Base-by-base conservation (phyloP, 1,140 invertebrate species). In the Reticulitermes speratus region DNA sequence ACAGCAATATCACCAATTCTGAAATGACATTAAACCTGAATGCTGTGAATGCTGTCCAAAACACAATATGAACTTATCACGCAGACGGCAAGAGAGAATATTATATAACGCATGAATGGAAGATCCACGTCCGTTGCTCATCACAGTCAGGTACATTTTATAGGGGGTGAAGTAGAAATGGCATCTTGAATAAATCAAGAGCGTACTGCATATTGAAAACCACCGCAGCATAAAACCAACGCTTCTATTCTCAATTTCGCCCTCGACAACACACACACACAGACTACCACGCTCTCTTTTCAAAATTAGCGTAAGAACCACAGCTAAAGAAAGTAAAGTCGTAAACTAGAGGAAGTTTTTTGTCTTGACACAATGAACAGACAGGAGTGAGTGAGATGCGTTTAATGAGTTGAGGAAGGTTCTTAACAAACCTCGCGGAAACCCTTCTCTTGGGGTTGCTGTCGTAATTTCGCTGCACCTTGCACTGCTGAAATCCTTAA, bases 151-250 rank as follows among this genome's bases (percentile, higher is more conserved):
- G 65, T 30, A 25, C n/a, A 30, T 75, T 75, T 75, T 75, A 75
- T 75, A 75, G 25, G 52, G 25, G 65, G 6, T 75, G 65, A 25
- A 75, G 65, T 25, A 75, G 65, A 75, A 75, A 75, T 75, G 65
- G 65, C 65, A 75, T 75, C 25, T 30, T 75, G 65, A 75, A 75
- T 75, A 75, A 75, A 75, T 75, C 25, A 75, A 75, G 65, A 75
- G n/a, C 9, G 7, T 75, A 30, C 65, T 75, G 65, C 65, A 75
- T 75, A 75, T 75, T 75, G 65, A 75, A 75, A 75, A 30, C n/a
- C 65, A 75, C 65, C n/a, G 25, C 14, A 75, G 65, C 65, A 30
- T 75, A 75, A 75, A 75, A 30, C 25, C 65, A 75, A 75, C 65
- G 65, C n/a, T 75, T 75, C 25, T 30, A 75, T 75, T 75, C 25